These are phyloP conservation scores for Trematomus loennbergii DNA, from an alignment of 2,113 vertebrate species.

Conservation along the genomic window DNA sequence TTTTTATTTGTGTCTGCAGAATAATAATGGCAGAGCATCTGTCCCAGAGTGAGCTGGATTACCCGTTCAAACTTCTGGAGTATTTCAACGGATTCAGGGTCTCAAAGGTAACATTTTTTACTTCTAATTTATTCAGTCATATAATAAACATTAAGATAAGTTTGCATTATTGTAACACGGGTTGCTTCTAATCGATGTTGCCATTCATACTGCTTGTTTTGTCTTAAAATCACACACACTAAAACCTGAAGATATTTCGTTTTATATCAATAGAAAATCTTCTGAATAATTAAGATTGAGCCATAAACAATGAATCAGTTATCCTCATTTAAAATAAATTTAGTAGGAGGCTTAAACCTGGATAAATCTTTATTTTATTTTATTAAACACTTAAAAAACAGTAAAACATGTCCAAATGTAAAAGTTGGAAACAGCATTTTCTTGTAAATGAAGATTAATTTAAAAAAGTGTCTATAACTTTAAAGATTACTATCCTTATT, in stretches of 20 bases:
- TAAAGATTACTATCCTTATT: too few relatives aligned
- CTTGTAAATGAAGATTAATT: too few relatives aligned
- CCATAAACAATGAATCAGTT: too few relatives aligned
- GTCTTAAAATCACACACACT: neutral
- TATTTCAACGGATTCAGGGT: slow-evolving; percentile 84
- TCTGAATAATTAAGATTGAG: too few relatives aligned
- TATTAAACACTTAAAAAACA: neutral
- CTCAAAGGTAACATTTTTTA: slow-evolving; percentile 76
- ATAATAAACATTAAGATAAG: too few relatives aligned
- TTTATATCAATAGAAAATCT: too few relatives aligned
- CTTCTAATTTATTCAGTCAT: neutral
- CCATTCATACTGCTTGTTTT: too few relatives aligned
- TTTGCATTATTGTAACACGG: neutral
- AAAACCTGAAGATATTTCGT: too few relatives aligned
- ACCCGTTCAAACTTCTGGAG: slow-evolving; percentile 84
- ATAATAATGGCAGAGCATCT: slow-evolving; percentile 82
- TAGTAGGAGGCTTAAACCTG: too few relatives aligned
- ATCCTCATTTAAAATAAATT: too few relatives aligned
- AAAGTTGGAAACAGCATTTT: neutral
- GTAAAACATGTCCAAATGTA: neutral
- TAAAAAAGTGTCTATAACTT: too few relatives aligned
- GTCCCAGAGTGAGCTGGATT: slow-evolving; percentile 85
- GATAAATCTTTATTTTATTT: neutral
- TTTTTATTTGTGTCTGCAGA: neutral
- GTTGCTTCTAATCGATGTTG: neutral